Evolutionary conservation across 2,888 invertebrate species (phyloP).

Genomic region (Podabrus alpinus): DNA sequence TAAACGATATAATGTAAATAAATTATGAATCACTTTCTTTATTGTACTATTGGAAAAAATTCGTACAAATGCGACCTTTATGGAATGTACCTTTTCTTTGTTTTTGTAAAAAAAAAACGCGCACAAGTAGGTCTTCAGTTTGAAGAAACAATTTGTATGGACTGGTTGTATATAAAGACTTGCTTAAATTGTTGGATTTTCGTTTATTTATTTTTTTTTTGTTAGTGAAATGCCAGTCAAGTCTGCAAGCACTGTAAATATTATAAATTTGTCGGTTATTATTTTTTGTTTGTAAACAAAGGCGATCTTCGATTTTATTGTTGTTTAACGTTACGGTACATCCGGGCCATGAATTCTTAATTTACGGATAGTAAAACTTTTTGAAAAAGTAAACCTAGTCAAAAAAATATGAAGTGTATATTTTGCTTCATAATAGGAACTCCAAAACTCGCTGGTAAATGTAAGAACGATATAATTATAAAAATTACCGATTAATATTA

Average conservation of each 20-base stretch:
- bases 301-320: conserved; percentile 30
- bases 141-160: conserved; percentile 16
- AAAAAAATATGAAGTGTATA: conserved; percentile 47
- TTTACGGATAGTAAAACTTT: conserved; percentile 54
- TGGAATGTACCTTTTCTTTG: conserved; percentile 24
- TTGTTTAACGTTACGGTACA: conserved; percentile 40
- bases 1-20: conserved; percentile 30
- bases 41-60: conserved; percentile 23
- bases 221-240: conserved; percentile 35
- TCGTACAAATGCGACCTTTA: conserved; percentile 27
- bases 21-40: conserved; percentile 13
- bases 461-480: conserved; percentile 64
- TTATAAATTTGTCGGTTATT: conserved; percentile 53
- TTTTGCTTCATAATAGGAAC: conserved; percentile 66
- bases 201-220: conserved; percentile 36
- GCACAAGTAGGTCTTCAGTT: conserved; percentile 36
- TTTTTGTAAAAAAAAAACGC: conserved; percentile 28
- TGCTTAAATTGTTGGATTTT: conserved; percentile 34
- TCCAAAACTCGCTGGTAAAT: conserved; percentile 78
- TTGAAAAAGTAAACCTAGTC: conserved; percentile 53
- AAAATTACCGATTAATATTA: conserved; percentile 38
- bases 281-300: conserved; percentile 30
- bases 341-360: conserved; percentile 45
- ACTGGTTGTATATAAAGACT: conserved; percentile 43
- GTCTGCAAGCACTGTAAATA: conserved; percentile 49